Conservation (phyloP, 1,140 invertebrate species). For the Caenorhabditis brenneri region DNA sequence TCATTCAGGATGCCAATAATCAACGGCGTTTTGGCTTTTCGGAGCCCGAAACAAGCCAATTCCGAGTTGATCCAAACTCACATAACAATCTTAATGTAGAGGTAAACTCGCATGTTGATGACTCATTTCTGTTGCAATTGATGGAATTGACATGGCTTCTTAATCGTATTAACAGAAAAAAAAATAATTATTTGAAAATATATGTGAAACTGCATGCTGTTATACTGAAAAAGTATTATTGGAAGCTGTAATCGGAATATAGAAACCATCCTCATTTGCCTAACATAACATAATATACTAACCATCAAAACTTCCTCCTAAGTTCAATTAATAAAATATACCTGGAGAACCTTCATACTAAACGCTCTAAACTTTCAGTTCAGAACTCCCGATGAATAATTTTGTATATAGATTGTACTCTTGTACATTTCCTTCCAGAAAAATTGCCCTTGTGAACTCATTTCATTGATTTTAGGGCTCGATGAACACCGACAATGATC, state of each 20-base stretch:
- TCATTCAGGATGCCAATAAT: constrained; percentile 39
- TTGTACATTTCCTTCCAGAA: background rate
- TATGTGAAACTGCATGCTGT: background rate
- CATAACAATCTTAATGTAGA: constrained; percentile 38
- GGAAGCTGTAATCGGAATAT: no score
- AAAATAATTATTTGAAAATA: background rate
- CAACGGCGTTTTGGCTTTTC: constrained; percentile 35
- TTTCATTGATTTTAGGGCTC: constrained; percentile 32
- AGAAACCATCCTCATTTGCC: background rate
- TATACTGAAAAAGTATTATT: background rate
- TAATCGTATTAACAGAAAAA: constrained; percentile 16
- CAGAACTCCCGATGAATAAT: background rate
- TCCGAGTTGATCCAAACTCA: constrained; percentile 27
- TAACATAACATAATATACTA: background rate
- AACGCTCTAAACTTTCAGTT: background rate
- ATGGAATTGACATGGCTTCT: constrained; percentile 28
- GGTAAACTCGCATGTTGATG: constrained; percentile 31
- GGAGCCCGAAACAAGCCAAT: constrained; percentile 33
- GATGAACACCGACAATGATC: constrained; percentile 42
- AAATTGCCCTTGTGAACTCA: background rate
- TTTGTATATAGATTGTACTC: constrained; percentile 22
- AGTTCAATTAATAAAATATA: background rate
- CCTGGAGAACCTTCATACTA: background rate
- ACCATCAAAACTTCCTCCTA: background rate
- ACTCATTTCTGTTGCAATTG: background rate